Base-by-base conservation (phyloP, 2,888 invertebrate genomes). In the Drosophila macrothrix region DNA sequence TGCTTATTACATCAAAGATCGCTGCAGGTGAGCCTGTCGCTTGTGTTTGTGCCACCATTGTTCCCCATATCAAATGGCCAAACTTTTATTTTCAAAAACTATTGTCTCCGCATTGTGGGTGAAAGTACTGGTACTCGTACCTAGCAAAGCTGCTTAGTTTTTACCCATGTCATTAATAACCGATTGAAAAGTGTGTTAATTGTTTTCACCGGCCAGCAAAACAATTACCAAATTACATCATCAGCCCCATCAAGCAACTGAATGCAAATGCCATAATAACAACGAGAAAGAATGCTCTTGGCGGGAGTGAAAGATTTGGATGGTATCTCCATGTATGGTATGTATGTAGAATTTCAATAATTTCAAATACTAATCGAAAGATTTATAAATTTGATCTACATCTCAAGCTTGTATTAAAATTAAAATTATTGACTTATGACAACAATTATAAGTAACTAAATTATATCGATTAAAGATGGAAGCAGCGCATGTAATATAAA, bases 111-210 rank as follows among this genome's bases (percentile, higher is more conserved):
- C 55, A 39, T 69, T 77, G 83, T 77, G 82, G 87, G 87, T 85
- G 87, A 85, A 85, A 85, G 85, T 85, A 73, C 64, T 33, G n/a
- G 33, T 14, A 41, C 25, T 25, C 46, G 35, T 33, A 56, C 59
- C 61, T 22, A 58, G 43, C 58, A 56, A 76, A 68, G 72, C 71
- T 61, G 76, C 67, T 76, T 68, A 75, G 41, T 70, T 64, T 67
- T 66, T 65, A 56, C 52, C 73, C 43, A 31, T 67, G 67, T 78
- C 76, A 86, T 86, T 86, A 86, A 87, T 86, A 83, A 76, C 62
- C 61, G 78, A 83, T 85, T 84, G 73, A 58, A 68, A 80, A 67
- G 71, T 85, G 82, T 82, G 84, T 84, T 86, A 84, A 85, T 85
- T 86, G 78, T 71, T 71, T 28, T 56, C 43, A 49, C 22, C 33